Evolutionary conservation across 2,888 invertebrate genomes (phyloP), one percentile per base, ranked within the genome.

Genomic region (Perdita meconis): DNA sequence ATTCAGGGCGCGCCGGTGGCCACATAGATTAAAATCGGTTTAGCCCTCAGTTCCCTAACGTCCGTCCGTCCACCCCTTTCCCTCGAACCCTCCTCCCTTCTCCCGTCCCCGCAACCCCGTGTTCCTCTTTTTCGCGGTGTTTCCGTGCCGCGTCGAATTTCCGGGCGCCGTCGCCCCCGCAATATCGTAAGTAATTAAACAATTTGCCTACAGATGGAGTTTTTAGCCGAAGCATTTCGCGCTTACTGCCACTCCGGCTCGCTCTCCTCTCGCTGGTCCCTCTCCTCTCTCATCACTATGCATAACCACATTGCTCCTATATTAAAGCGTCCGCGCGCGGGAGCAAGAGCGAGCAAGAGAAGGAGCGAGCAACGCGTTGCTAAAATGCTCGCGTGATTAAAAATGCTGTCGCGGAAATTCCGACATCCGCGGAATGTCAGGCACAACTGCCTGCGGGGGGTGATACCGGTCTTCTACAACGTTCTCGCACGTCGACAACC

Each of bases 161-260:
- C 72, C 73, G 63, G 44, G 42, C 76, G 64, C 47, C 66, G 22
- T 16, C 60, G 34, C 57, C 68, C 77, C 78, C 78, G 84, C 81
- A 86, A 81, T 87, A 86, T 86, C 86, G 75, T 86, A 86, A 88
- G 86, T 91, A 91, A 92, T 92, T 92, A 90, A 91, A 91, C 91
- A 91, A 92, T 92, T 92, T 92, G 90, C 91, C 87, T 92, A 91
- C 90, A 92, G 90, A 92, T 92, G 90, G 88, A 92, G 90, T 91
- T 91, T 91, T 92, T 90, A 90, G 89, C 83, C 80, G 75, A 85
- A 89, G 87, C 88, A 90, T 90, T 89, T 88, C 83, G 83, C 87
- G 84, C 86, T 86, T 85, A 85, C 87, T 81, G 83, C 83, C 84
- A 74, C 83, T 68, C 56, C 44, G 19, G 26, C 47, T 34, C 60